Evolutionary conservation across 2,113 vertebrate genomes (phyloP).

Genomic region (Lepisosteus osseus): DNA sequence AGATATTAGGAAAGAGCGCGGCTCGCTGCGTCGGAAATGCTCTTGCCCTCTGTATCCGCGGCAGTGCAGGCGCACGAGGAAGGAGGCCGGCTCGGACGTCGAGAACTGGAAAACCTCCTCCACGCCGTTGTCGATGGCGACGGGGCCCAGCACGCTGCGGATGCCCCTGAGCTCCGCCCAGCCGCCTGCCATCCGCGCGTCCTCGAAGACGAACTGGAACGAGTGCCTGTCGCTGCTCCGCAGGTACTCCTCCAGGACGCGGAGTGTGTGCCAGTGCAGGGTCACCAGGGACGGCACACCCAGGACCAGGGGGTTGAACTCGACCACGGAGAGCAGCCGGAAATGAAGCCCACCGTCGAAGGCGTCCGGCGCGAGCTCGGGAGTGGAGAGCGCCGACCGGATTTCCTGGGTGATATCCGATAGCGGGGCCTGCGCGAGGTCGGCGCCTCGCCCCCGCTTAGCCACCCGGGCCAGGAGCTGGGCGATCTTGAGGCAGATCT

Average conservation of each 20-base stretch:
- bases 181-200: conserved; percentile 21
- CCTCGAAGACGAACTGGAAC: conserved; percentile 35
- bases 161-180: conserved; percentile 15
- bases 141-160: conserved; percentile 15
- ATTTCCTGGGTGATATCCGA: conserved; percentile 24
- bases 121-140: conserved; percentile 42
- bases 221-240: conserved; percentile 35
- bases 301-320: conserved; percentile 34
- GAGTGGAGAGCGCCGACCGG: conserved; percentile 18
- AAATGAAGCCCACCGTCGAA: conserved; percentile 42
- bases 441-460: neutral
- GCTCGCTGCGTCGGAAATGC: conserved; percentile 17
- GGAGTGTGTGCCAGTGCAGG: conserved; percentile 40
- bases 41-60: conserved; percentile 27
- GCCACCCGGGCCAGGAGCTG: conserved; percentile 23
- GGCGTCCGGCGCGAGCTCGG: conserved; percentile 19
- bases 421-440: conserved; percentile 6
- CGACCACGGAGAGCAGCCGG: conserved; percentile 28
- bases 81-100: conserved; percentile 27
- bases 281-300: conserved; percentile 26
- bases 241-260: conserved; percentile 31
- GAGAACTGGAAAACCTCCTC: conserved; percentile 38
- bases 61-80: conserved; percentile 36
- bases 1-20: conserved; percentile 22
- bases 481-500: conserved; percentile 26